Conservation (phyloP, 2,888 invertebrate genomes). For the Ptychoptera albimana region DNA sequence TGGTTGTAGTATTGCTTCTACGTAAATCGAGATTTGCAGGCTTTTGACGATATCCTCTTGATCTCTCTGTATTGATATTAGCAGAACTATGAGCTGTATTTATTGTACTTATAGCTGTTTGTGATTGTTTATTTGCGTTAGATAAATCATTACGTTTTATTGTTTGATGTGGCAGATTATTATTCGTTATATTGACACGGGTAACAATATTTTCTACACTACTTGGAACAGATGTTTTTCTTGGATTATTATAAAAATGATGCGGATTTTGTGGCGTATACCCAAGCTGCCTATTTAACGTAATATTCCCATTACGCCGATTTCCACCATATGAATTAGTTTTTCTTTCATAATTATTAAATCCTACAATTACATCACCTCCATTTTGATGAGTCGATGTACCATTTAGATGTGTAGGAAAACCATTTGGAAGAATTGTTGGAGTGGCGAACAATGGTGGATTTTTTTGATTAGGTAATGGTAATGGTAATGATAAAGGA, state of each 20-base stretch:
- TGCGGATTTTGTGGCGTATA: background rate
- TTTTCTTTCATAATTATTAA: background rate
- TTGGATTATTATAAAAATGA: background rate
- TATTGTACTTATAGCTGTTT: constrained; percentile 13
- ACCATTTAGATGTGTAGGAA: constrained; percentile 1
- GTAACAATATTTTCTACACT: background rate
- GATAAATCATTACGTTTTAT: background rate
- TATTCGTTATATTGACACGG: background rate
- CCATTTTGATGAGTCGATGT: background rate
- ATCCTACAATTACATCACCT: background rate
- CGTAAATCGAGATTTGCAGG: constrained; percentile 23
- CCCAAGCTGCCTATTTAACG: background rate
- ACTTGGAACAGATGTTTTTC: background rate
- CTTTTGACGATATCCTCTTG: constrained; percentile 17
- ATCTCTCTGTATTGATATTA: constrained; percentile 1
- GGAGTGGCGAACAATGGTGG: constrained; percentile 29
- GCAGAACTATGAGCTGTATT: background rate
- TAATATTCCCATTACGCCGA: background rate
- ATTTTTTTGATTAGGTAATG: constrained; percentile 17
- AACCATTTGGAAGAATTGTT: constrained; percentile 20
- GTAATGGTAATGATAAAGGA: constrained; percentile 19
- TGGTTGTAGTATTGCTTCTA: constrained; percentile 13
- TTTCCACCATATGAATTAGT: background rate
- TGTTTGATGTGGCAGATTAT: background rate
- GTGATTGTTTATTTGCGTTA: background rate